phyloP scores from a whole-genome alignment of 2,797 vertebrate genomes.

The Centroberyx gerrardi region DNA sequence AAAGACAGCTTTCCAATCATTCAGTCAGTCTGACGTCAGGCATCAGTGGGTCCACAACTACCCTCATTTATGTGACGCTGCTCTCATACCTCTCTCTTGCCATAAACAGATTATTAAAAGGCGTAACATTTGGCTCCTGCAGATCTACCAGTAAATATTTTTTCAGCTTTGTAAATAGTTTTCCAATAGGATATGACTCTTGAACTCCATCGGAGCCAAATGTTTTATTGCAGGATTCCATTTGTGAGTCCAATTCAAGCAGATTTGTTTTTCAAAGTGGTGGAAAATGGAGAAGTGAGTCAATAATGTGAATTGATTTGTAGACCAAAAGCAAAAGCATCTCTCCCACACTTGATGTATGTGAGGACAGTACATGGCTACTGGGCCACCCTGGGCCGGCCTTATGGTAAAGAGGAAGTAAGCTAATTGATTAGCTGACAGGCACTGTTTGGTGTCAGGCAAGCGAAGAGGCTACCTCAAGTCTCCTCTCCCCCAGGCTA shows the following conservation, averaged over 20 bases:
- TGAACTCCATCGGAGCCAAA: slow-evolving; percentile 24
- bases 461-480: slow-evolving; percentile 57
- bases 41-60: slow-evolving; percentile 52
- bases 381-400: slow-evolving; percentile 43
- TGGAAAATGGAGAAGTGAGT: slow-evolving; percentile 30
- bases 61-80: slow-evolving; percentile 26
- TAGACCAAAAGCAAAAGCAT: slow-evolving; percentile 29
- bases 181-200: slow-evolving; percentile 5
- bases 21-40: slow-evolving; percentile 61
- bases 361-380: slow-evolving; percentile 33
- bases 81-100: slow-evolving; percentile 21
- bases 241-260: slow-evolving; percentile 39
- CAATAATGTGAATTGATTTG: slow-evolving; percentile 49
- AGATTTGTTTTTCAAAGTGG: slow-evolving; percentile 36
- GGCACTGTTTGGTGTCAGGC: slow-evolving; percentile 69
- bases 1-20: slow-evolving; percentile 66
- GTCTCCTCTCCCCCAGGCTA: slow-evolving; percentile 64
- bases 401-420: slow-evolving; percentile 69
- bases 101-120: slow-evolving; percentile 52
- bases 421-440: slow-evolving; percentile 78
- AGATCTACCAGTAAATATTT: slow-evolving; percentile 12
- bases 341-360: slow-evolving; percentile 37
- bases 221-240: slow-evolving; percentile 27
- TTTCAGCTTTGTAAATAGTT: slow-evolving; percentile 26
- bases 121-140: slow-evolving; percentile 29